These are phyloP conservation scores for Ochropleura plecta DNA, from an alignment of 2,888 invertebrate species.

Conservation along the genomic window DNA sequence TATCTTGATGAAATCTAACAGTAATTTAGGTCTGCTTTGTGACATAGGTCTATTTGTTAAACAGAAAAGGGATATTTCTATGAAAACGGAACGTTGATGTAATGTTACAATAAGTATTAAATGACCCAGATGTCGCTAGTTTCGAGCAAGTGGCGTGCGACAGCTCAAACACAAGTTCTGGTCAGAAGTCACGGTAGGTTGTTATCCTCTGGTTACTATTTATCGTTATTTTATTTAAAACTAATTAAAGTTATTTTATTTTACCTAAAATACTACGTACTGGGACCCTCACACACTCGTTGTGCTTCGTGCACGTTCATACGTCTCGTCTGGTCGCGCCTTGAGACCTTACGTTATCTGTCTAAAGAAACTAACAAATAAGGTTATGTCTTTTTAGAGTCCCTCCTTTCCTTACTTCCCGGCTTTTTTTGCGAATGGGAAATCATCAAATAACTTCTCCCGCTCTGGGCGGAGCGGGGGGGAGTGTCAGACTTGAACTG, in stretches of 20 bases:
- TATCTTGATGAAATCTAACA: conserved; percentile 13
- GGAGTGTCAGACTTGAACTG: no score
- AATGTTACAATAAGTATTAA: conserved; percentile 9
- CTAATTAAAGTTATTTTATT: background rate
- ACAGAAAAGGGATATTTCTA: conserved; percentile 15
- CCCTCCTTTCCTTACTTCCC: background rate
- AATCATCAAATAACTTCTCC: background rate
- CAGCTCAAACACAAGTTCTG: background rate
- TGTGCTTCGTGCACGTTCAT: background rate
- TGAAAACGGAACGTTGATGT: conserved; percentile 7
- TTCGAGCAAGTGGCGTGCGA: background rate
- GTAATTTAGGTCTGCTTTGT: background rate
- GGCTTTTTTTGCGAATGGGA: background rate
- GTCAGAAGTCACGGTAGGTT: background rate
- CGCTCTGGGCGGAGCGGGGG: no score
- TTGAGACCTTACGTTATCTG: no score
- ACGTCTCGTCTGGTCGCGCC: no score
- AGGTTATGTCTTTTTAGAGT: background rate
- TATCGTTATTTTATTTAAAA: background rate
- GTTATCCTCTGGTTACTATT: background rate
- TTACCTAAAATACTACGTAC: no score
- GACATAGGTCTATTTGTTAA: background rate
- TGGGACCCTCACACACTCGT: background rate
- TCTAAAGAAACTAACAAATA: background rate
- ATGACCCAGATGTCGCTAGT: background rate